Conservation (phyloP, 2,888 invertebrate species). For the Caradrina clavipalpis region DNA sequence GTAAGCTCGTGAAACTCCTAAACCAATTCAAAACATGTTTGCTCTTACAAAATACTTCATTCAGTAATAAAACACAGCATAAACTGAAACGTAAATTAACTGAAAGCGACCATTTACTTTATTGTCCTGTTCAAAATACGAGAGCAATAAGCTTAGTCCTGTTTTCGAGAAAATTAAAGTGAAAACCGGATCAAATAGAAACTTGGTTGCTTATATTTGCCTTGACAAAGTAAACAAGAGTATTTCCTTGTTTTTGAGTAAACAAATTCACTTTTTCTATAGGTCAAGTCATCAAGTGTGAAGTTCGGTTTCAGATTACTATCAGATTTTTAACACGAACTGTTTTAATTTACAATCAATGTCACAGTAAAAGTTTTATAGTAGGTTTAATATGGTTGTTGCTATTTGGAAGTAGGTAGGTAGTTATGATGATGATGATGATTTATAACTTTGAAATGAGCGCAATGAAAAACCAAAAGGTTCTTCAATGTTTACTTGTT, state of each 20-base stretch:
- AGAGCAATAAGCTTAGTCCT: slow-evolving; percentile 11
- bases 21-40: not conserved
- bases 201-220: slow-evolving; percentile 29
- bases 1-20: not conserved
- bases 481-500: no score
- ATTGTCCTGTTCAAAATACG: slow-evolving; percentile 30
- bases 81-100: slow-evolving; percentile 28
- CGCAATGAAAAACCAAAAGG: not conserved
- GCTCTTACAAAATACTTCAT: slow-evolving; percentile 13
- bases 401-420: no score
- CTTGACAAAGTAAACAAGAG: slow-evolving; percentile 8
- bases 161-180: slow-evolving; percentile 43
- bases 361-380: not conserved
- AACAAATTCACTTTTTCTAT: slow-evolving; percentile 5
- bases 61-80: slow-evolving; percentile 28
- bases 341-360: not conserved
- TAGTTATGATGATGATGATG: not conserved
- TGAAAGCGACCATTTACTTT: slow-evolving; percentile 33
- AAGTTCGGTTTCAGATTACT: not conserved
- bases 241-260: not conserved
- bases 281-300: not conserved
- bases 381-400: not conserved
- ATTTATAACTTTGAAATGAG: not conserved
- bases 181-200: slow-evolving; percentile 50
- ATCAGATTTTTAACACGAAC: not conserved